phyloP scores from a whole-genome alignment of 2,888 invertebrate species.

The Apotomis betuletana region DNA sequence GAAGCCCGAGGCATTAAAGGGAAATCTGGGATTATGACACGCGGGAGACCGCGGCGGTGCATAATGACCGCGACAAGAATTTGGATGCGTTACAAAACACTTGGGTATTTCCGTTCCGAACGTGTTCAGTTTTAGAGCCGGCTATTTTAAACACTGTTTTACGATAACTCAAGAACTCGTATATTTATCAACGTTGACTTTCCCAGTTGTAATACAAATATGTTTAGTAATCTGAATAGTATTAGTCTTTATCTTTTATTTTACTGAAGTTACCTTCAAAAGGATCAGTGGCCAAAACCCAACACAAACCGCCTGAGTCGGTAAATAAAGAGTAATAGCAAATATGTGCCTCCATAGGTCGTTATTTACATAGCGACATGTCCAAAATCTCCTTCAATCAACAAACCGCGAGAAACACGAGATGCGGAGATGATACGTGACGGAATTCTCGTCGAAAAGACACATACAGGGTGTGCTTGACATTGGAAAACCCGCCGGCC shows the following conservation, averaged over 20 bases:
- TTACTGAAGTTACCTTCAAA: no score
- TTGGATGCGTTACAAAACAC: constrained; percentile 13
- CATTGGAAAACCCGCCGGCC: constrained; percentile 41
- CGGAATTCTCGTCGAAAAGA: constrained; percentile 35
- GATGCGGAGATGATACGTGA: constrained; percentile 17
- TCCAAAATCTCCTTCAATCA: constrained; percentile 3
- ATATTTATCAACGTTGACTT: no score
- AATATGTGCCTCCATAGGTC: not conserved
- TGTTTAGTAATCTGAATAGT: no score
- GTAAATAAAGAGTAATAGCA: constrained; percentile 10
- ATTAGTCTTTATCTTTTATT: no score
- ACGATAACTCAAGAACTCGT: no score
- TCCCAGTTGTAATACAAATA: no score
- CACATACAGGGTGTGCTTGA: constrained; percentile 31
- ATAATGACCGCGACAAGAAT: not conserved
- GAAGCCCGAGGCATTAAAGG: constrained; percentile 28
- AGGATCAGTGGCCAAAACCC: no score
- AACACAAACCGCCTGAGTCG: not conserved
- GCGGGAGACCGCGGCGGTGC: constrained; percentile 6
- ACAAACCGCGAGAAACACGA: not conserved
- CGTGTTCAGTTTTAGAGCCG: not conserved
- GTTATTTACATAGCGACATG: not conserved
- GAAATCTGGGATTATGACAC: constrained; percentile 26
- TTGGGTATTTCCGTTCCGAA: constrained; percentile 14
- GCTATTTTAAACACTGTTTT: no score